Evolutionary conservation across 2,888 invertebrate species (phyloP), one percentile per base, ranked within the genome.

Genomic region (Dermolepida albohirtum): DNA sequence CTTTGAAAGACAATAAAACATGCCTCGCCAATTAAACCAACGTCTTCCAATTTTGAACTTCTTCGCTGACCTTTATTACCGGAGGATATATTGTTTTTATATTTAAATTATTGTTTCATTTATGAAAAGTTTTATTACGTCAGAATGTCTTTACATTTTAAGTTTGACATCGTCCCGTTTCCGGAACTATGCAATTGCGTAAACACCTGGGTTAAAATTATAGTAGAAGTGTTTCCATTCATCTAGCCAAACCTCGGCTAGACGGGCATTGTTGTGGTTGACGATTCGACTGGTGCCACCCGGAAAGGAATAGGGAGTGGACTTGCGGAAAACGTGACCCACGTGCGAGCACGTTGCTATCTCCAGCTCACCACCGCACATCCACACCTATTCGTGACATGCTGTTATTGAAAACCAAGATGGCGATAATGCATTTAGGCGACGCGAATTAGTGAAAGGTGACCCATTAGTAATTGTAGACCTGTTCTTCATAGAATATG

Each of bases 221-320:
- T 95, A 97, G 92, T 96, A 97, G 92, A 97, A 97, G 84, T 94
- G 93, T 89, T 96, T 96, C 94, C 98, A 98, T 82, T 97, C 96
- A 88, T 98, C 98, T 86, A 99, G 92, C 98, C 98, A 99, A 79
- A 98, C 98, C 85, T 97, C 96, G 75, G 97, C 98, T 80, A 98
- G 93, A 78, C 98, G 90, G 83, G 97, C 96, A 87, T 97, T 97
- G 91, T 99, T 99, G 88, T 97, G 96, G 88, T 98, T 97, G 85
- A 98, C 98, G 82, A 98, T 96, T 81, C 92, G 92, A 85, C 94
- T 94, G 78, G 96, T 96, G 81, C 97, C 98, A 78, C 97, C 98
- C 67, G 98, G 98, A 89, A 98, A 97, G 78, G 96, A 94, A 86
- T 98, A 99, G 66, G 98, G 98, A 76, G 98, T 97, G 77, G 95